Base-by-base conservation (phyloP, 92 coral and sea anemone species). In the Zoanthus sociatus region DNA sequence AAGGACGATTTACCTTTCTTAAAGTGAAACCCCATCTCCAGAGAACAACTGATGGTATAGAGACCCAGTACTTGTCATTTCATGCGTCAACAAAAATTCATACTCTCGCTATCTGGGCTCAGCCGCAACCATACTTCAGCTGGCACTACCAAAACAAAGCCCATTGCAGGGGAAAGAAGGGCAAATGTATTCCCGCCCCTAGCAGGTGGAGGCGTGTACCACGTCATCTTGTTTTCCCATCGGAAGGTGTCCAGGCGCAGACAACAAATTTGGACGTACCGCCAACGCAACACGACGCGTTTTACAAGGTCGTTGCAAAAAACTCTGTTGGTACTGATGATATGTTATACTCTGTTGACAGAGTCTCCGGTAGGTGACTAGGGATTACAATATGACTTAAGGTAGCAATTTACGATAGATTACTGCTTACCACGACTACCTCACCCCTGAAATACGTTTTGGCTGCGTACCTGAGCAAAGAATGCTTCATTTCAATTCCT, bases 91-190 rank as follows among this genome's bases (percentile, higher is more conserved):
- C 90, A 18, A 88, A 87, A 64, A 89, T 95, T 20, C 89, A 89
- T 42, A 90, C 90, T 54, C 90, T 89, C 18, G 94, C 92, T 26
- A 63, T 95, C 58, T 88, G 93, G 45, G 98, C 96, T 8, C 92
- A 93, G 15, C 98, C 98, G 0, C 83, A 69, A 15, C 98, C 98
- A 31, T 89, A 78, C 87, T 95, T 91, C 87, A 72, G 48, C 50
- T 95, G 98, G 98, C 94, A 75, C 73, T 90, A 77, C 55, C 98
- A 95, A 76, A 85, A 72, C 83, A 92, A 91, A 61, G 83, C 75
- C n/a, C 89, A 79, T 69, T 93, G 96, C 73, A 71, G 79, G 4
- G 87, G 79, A 10, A 26, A 48, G 69, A 46, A 48, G 37, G 89
- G 76, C 31, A 71, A 79, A 8, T 95, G 98, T 54, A 87, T 84